phyloP scores from a whole-genome alignment of 2,888 invertebrate genomes.

The Cenopis cana region DNA sequence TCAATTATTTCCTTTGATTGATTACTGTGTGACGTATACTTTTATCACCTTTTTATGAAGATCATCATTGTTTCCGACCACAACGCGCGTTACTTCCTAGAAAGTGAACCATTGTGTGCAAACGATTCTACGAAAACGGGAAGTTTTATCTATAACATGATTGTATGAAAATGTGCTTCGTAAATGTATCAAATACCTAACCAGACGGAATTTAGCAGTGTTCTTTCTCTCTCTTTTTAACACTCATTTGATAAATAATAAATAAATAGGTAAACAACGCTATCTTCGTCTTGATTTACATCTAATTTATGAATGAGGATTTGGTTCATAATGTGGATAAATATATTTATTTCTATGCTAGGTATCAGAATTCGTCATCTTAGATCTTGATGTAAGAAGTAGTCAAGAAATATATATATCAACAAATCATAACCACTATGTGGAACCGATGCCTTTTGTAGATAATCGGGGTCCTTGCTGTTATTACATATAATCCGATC shows the following conservation, averaged over 20 bases:
- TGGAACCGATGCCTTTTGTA: too few relatives aligned
- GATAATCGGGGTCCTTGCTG: too few relatives aligned
- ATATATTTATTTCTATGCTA: too few relatives aligned
- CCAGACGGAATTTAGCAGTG: background rate
- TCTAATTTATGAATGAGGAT: too few relatives aligned
- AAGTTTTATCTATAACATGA: conserved; percentile 35
- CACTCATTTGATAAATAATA: background rate
- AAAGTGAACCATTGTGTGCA: conserved; percentile 41
- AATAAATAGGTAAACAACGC: too few relatives aligned
- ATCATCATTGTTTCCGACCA: conserved; percentile 33
- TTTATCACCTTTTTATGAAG: conserved; percentile 36
- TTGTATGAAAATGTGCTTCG: conserved; percentile 6
- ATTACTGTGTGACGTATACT: conserved; percentile 35
- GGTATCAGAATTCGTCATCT: too few relatives aligned
- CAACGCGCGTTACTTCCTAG: conserved; percentile 37
- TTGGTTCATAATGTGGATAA: too few relatives aligned
- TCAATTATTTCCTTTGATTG: conserved; percentile 41
- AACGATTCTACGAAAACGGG: conserved; percentile 38
- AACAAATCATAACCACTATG: too few relatives aligned
- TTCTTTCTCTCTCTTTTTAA: background rate
- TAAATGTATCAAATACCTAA: conserved; percentile 13
- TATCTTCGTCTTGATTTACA: background rate
- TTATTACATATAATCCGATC: too few relatives aligned
- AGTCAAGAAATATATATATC: too few relatives aligned
- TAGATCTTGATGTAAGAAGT: too few relatives aligned